Evolutionary conservation across 92 coral and sea anemone genomes (phyloP).

Genomic region (Heteractis magnifica): DNA sequence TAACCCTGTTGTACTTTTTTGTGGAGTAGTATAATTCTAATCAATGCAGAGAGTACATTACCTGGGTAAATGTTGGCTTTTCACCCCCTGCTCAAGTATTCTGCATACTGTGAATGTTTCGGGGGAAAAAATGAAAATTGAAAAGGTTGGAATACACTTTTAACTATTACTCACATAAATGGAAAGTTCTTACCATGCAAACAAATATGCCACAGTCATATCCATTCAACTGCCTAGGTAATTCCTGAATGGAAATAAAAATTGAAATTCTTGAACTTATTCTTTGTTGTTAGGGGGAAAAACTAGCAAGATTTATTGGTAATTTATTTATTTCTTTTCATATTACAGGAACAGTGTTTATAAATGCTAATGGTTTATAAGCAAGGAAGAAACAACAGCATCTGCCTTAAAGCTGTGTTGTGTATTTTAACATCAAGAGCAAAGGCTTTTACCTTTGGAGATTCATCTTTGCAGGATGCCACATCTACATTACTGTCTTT

Average conservation of each 20-base stretch:
- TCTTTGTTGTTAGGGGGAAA: too few species aligned
- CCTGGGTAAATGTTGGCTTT: neutral
- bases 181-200: neutral
- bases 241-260: neutral
- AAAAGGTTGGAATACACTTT: neutral
- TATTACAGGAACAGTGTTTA: too few species aligned
- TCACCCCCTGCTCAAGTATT: neutral
- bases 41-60: neutral
- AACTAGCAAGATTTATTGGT: too few species aligned
- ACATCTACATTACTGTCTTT: too few species aligned
- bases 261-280: neutral
- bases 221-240: neutral
- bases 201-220: neutral
- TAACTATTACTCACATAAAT: neutral
- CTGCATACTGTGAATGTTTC: neutral
- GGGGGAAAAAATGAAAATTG: neutral
- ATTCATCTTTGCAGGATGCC: too few species aligned
- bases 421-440: too few species aligned
- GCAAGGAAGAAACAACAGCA: too few species aligned
- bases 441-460: too few species aligned
- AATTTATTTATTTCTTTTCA: too few species aligned
- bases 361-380: too few species aligned
- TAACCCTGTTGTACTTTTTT: neutral
- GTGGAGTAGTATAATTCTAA: neutral
- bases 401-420: too few species aligned